Base-by-base conservation (phyloP, 2,888 invertebrate genomes). In the Portevinia maculata region DNA sequence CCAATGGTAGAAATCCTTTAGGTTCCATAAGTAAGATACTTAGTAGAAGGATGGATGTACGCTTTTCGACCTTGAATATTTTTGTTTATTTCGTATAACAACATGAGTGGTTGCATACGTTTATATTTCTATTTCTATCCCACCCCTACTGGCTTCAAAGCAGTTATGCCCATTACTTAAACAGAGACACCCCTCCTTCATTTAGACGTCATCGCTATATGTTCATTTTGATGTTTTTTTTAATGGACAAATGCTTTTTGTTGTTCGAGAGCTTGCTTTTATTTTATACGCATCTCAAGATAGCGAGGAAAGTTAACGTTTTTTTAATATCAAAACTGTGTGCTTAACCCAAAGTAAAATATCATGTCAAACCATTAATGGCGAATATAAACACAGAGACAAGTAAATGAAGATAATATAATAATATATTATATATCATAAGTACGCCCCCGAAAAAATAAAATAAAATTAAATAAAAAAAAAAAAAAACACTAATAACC, bases 291-390 rank as follows among this genome's bases (percentile, higher is more conserved):
- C 30, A 28, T 7, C 50, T 46, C 15, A 28, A 50, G 0, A 50
- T 50, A 32, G 11, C 11, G 37, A 24, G 55, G 46, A 64, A 32
- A 28, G 17, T 53, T 32, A 52, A 8, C 24, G 37, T 64, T 70
- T 5, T 60, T 46, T 65, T 55, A 39, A 48, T 62, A 67, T 50
- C 50, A 62, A 65, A 53, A n/a, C n/a, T 65, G 53, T 73, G 48
- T 65, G 52, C 67, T 71, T 59, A 60, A 62, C 41, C 57, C 44
- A 67, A 79, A 79, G 79, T 79, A 62, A 73, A 67, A 79, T 73
- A 74, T 44, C 79, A 67, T 79, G 79, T 79, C 44, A 67, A 62
- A 46, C 67, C 55, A 67, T 67, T 62, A 74, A 55, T 65, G 41
- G 62, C 39, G 21, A 30, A 41, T 19, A 50, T 28, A 28, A 24